A percentile compares a stretch with the other conserved stretches of the same genome.
Conservation (phyloP, 2,113 vertebrate species). For the Pangasianodon hypophthalmus region DNA sequence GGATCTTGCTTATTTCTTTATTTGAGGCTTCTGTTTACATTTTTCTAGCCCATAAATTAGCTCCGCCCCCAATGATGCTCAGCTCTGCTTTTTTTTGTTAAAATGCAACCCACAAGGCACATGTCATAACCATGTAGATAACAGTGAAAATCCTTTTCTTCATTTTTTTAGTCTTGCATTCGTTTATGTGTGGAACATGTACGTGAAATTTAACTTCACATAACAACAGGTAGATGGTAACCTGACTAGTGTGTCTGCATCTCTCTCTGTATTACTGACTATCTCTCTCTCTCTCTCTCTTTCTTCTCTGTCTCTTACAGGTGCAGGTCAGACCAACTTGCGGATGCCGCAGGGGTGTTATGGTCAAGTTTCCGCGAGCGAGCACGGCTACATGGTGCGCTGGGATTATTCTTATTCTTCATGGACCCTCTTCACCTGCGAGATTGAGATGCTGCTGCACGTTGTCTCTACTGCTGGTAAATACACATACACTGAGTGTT, state of each 20-base stretch:
- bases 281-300: background rate
- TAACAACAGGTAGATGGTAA: no score
- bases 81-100: no score
- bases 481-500: slow-evolving; percentile 11
- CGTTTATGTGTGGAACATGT: background rate
- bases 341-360: slow-evolving; percentile 90
- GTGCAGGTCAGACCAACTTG: slow-evolving; percentile 88
- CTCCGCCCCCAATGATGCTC: no score
- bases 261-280: background rate
- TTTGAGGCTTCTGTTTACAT: background rate
- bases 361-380: slow-evolving; percentile 86
- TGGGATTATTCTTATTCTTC: slow-evolving; percentile 96
- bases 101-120: no score
- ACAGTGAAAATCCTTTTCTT: background rate
- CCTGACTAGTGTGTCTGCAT: background rate
- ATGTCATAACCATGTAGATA: background rate
- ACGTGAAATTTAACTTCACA: background rate
- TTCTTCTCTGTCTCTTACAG: slow-evolving; percentile 46
- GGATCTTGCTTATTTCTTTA: background rate
- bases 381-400: slow-evolving; percentile 84
- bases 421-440: slow-evolving; percentile 97
- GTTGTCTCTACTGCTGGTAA: slow-evolving; percentile 97
- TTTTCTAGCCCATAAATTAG: background rate
- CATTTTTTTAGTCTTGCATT: background rate
- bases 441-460: slow-evolving; percentile 97